phyloP scores from a whole-genome alignment of 2,113 vertebrate genomes.

The Amia ocellicauda region DNA sequence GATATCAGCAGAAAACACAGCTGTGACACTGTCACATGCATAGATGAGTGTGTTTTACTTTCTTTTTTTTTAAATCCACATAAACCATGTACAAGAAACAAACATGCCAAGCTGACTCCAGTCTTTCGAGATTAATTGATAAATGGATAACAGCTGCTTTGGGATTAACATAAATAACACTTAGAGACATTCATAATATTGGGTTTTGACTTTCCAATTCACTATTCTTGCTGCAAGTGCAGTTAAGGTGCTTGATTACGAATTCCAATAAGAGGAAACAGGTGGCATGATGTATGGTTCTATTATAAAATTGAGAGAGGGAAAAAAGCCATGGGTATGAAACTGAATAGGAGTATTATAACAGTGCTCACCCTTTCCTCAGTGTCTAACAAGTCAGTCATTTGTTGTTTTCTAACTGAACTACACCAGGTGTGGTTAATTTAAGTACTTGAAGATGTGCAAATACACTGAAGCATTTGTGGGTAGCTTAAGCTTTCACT shows the following conservation, averaged over 20 bases:
- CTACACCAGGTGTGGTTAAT: no score
- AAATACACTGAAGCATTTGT: no score
- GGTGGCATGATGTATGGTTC: not conserved
- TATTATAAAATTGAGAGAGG: not conserved
- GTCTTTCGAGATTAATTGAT: not conserved
- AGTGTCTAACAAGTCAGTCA: no score
- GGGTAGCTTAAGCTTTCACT: no score
- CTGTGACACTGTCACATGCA: not conserved
- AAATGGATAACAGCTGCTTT: slow-evolving; percentile 1
- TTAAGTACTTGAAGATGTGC: no score
- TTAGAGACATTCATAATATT: not conserved
- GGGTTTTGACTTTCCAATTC: not conserved
- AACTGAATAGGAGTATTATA: not conserved
- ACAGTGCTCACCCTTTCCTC: no score
- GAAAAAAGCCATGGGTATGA: not conserved
- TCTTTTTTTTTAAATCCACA: not conserved
- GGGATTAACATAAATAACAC: not conserved
- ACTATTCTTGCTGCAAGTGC: not conserved
- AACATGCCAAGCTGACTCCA: not conserved
- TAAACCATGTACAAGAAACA: not conserved
- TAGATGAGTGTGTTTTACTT: not conserved
- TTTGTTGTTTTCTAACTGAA: no score
- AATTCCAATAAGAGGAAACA: not conserved
- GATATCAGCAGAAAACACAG: not conserved
- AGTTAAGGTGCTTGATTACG: not conserved